Conservation (phyloP, 2,797 vertebrate species). For the Poeciliopsis infans region DNA sequence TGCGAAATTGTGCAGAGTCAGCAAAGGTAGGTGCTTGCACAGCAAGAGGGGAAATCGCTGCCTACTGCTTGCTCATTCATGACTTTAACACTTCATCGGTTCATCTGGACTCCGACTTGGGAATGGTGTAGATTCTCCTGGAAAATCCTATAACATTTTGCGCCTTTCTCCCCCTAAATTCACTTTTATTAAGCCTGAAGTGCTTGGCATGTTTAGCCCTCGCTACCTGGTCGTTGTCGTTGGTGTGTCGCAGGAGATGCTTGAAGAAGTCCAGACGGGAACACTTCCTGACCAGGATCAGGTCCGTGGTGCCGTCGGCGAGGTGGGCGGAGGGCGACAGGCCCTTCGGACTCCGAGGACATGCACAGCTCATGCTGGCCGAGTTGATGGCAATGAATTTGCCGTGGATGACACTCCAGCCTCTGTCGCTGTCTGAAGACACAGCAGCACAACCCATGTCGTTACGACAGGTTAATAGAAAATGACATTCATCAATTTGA, state of each 20-base stretch:
- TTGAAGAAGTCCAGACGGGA: conserved; percentile 90
- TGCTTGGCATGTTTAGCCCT: not conserved
- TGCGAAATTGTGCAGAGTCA: conserved; percentile 65
- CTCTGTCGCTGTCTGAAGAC: conserved; percentile 46
- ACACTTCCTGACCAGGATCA: conserved; percentile 94
- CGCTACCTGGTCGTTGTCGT: conserved; percentile 89
- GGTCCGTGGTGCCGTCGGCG: conserved; percentile 91
- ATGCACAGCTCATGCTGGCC: conserved; percentile 93
- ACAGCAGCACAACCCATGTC: not conserved
- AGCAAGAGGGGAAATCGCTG: conserved; percentile 61
- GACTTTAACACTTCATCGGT: conserved; percentile 42
- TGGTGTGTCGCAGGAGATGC: conserved; percentile 91
- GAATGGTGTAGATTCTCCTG: conserved; percentile 23
- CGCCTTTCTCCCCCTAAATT: not conserved
- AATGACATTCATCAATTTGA: not conserved
- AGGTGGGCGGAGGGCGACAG: conserved; percentile 94
- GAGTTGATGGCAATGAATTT: conserved; percentile 94
- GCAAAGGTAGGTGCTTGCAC: conserved; percentile 67
- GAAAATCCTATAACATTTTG: not conserved
- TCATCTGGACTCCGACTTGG: conserved; percentile 35
- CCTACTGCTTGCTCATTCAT: conserved; percentile 57
- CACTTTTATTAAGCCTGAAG: not conserved
- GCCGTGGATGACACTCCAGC: conserved; percentile 86
- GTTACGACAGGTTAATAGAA: not conserved
- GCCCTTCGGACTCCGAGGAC: conserved; percentile 90